Base-by-base conservation (phyloP, 2,113 vertebrate species). In the rabbit (Oryctolagus cuniculus) region DNA sequence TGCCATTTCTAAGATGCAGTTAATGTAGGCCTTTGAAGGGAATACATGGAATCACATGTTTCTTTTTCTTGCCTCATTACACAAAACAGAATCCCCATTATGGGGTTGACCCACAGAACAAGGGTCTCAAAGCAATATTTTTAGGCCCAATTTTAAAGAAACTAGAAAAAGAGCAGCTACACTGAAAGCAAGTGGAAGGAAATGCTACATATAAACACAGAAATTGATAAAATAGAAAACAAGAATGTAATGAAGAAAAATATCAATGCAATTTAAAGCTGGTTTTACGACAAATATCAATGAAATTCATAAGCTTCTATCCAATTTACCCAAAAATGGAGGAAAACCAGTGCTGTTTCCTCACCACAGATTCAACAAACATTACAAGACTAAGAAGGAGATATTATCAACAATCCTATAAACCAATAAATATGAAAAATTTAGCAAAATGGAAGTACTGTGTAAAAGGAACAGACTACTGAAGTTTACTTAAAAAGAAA, bases 401-500 rank as follows among this genome's bases (percentile, higher is more conserved):
- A 86, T 70, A 64, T 34, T 49, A 34, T 13, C 19, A 36, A 34
- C 53, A 83, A 24, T 0, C 38, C 16, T 72, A 49, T 21, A 64
- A 80, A 70, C 29, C 24, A 75, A 88, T 4, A 87, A 63, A 69
- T 84, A 69, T 3, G 9, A 49, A 58, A 63, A 25, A 55, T 85
- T 70, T 36, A 85, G 63, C 34, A 85, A 93, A 88, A 29, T 31
- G 55, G 8, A 38, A 22, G 53, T 36, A 82, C 87, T 82, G 19
- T 90, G 70, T 87, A 21, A 82, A 87, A 90, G 72, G 38, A 44
- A 64, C 16, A 55, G 64, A 49, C 38, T 53, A 36, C 53, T 55
- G 63, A 78, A 74, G 24, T n/a, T 93, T 11, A 49, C 70, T 38
- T 34, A 49, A 83, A 58, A 77, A 91, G 51, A 79, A 72, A 92